Base-by-base conservation (phyloP, 1,140 invertebrate species). In the Cydia pomonella region DNA sequence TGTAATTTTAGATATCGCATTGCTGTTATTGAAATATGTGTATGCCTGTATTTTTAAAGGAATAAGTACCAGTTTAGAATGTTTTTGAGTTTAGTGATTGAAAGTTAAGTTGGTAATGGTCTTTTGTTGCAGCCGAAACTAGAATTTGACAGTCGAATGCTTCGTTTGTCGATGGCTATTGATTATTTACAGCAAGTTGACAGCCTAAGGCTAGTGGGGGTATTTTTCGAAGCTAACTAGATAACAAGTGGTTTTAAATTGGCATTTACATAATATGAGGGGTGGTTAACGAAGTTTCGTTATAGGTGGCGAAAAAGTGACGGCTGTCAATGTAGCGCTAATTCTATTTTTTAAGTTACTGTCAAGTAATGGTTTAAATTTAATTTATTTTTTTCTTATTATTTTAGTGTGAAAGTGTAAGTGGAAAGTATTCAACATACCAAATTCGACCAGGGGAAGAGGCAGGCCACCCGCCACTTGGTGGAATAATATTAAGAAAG, bases 161-260 rank as follows among this genome's bases (percentile, higher is more conserved):
- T 90, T 93, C 91, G 90, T 92, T 93, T 92, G 90, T 90, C 89
- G 89, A 92, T 90, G 84, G 85, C 76, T 84, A 88, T 92, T 84
- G 90, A 92, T 93, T 93, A 92, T 80, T 79, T 79, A 82, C 85
- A 84, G 82, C 75, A 77, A 88, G 89, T 85, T 77, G 80, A 79
- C 89, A 85, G 89, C 91, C 90, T 74, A 73, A 66, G 90, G 91
- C 90, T 85, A 91, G 86, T 87, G 83, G 80, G 80, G 86, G 87
- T 89, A 91, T 92, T 93, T 92, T 92, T 92, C 87, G 87, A 85
- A 81, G 76, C 88, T 92, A 93, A 93, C 90, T 93, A 93, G 88
- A 91, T 93, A 93, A 93, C 91, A 90, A 93, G 90, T 91, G 91
- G 89, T 88, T 92, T 90, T 83, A 91, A 93, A 93, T 93, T 91